Evolutionary conservation across 2,888 invertebrate species (phyloP).

Genomic region (Rhaphigaster nebulosa): DNA sequence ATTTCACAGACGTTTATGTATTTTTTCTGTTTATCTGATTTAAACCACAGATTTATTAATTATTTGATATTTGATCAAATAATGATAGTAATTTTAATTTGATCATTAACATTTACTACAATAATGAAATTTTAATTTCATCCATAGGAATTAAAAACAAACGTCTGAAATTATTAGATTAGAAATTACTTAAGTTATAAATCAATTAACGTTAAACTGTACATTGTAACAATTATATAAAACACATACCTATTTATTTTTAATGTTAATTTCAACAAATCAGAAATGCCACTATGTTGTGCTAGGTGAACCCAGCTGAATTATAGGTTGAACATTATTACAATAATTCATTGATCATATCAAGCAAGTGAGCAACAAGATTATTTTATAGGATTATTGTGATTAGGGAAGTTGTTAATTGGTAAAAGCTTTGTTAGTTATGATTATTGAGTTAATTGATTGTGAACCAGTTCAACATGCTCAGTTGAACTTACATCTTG

Average conservation of each 20-base stretch:
- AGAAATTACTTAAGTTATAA: no score
- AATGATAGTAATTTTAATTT: no score
- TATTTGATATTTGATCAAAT: no score
- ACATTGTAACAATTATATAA: no score
- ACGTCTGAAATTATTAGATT: no score
- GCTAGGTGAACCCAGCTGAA: neutral
- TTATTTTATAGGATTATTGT: neutral
- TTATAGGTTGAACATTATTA: neutral
- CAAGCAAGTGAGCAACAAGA: neutral
- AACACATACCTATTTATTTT: neutral
- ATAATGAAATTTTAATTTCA: no score
- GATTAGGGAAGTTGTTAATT: slow-evolving; percentile 11
- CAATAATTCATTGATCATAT: neutral
- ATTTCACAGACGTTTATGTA: no score
- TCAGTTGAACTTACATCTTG: slow-evolving; percentile 49
- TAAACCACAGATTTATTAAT: no score
- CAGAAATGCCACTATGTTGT: neutral
- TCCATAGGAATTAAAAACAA: no score
- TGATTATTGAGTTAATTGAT: slow-evolving; percentile 24
- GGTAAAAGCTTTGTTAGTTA: slow-evolving; percentile 17
- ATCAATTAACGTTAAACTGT: no score
- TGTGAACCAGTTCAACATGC: slow-evolving; percentile 43
- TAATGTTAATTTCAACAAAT: neutral
- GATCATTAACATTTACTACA: no score
- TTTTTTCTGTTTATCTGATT: no score